phyloP scores from a whole-genome alignment of 2,797 vertebrate species.

The Chrosomus eos region DNA sequence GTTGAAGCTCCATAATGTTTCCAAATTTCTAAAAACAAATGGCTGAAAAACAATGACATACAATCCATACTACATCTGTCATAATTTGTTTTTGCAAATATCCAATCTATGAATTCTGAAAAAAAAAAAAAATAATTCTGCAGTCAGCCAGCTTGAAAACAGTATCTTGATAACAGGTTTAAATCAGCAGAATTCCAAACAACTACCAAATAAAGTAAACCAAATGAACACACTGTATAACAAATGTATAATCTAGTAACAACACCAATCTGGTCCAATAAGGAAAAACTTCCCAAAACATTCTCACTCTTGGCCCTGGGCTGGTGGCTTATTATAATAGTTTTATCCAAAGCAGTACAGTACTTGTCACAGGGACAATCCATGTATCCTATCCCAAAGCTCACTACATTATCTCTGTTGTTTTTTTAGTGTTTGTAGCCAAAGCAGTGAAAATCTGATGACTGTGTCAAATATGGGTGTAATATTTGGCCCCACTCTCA shows the following conservation, averaged over 20 bases:
- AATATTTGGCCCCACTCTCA: conserved; percentile 94
- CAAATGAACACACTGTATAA: neutral
- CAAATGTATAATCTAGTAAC: neutral
- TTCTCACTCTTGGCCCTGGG: neutral
- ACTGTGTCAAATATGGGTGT: conserved; percentile 96
- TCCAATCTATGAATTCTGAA: neutral
- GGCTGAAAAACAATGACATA: neutral
- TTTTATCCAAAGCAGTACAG: neutral
- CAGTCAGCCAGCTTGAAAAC: neutral
- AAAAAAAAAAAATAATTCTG: too few species aligned
- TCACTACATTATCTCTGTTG: neutral
- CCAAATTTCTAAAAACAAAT: neutral
- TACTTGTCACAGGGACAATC: neutral
- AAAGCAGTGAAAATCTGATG: conserved; percentile 92
- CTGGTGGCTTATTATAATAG: neutral
- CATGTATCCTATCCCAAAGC: neutral
- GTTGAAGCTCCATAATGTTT: neutral
- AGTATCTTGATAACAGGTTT: neutral
- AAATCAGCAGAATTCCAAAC: neutral
- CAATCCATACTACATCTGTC: neutral
- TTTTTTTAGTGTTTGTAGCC: conserved; percentile 85
- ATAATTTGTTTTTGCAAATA: neutral
- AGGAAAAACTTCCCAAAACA: neutral
- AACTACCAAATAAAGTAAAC: neutral
- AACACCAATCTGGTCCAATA: neutral